A percentile compares a stretch with the other conserved stretches of the same genome.
phyloP scores from a whole-genome alignment of 2,888 invertebrate genomes.

The Galerucella pusilla region DNA sequence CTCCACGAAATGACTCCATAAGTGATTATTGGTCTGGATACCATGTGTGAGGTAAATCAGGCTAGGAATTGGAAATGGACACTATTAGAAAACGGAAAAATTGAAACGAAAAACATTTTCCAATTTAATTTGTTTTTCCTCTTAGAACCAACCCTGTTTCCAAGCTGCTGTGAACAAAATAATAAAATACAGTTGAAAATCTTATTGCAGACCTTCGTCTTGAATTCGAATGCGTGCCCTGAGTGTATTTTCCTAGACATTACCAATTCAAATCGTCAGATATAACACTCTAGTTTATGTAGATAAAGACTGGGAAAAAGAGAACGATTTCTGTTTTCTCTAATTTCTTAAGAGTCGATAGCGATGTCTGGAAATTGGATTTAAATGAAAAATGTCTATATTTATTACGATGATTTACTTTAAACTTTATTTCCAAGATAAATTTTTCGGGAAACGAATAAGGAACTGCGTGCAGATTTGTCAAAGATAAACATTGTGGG shows the following conservation, averaged over 20 bases:
- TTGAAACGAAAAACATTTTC: no score
- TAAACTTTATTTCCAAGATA: neutral
- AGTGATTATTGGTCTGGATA: no score
- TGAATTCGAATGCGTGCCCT: slow-evolving; percentile 17
- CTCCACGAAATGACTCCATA: no score
- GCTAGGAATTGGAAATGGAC: no score
- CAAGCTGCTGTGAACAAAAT: neutral
- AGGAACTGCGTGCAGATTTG: no score
- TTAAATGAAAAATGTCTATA: neutral
- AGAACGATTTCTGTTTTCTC: neutral
- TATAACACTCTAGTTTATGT: slow-evolving; percentile 7
- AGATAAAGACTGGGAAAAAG: neutral
- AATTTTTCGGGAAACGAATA: neutral
- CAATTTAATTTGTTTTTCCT: neutral
- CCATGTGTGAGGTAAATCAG: no score
- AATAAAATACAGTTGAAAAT: slow-evolving; percentile 9
- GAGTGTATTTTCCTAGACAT: slow-evolving; percentile 5
- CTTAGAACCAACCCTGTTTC: neutral
- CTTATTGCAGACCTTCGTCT: slow-evolving; percentile 25
- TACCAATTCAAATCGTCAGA: slow-evolving; percentile 16
- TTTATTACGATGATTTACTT: neutral
- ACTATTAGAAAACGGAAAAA: no score
- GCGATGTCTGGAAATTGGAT: neutral
- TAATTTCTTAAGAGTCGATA: neutral
- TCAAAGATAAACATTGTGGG: no score